A percentile compares a stretch with the other conserved stretches of the same genome.
Evolutionary conservation across 2,113 vertebrate genomes (phyloP).

Genomic region (Anolis sagrei): DNA sequence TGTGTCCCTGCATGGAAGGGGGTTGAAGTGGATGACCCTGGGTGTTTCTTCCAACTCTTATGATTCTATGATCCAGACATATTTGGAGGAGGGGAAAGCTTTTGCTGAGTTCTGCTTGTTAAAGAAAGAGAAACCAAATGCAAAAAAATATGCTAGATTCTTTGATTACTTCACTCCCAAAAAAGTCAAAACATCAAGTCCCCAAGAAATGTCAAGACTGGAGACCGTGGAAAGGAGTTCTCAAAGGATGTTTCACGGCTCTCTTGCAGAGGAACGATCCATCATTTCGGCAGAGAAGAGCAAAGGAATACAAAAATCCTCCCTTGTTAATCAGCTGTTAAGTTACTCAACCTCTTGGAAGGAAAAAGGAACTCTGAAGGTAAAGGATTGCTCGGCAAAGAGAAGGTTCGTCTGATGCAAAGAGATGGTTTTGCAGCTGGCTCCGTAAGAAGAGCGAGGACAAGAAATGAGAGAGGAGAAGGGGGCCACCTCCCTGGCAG

Average conservation of each 20-base stretch:
- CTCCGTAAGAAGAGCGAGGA: background rate
- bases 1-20: no score
- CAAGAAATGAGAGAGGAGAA: background rate
- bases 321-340: background rate
- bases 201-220: background rate
- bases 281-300: background rate
- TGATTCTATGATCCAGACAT: no score
- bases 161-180: background rate
- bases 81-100: fast-evolving
- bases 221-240: background rate
- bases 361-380: background rate
- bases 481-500: background rate
- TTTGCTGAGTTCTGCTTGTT: background rate
- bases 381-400: background rate
- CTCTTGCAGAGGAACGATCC: background rate
- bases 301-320: background rate
- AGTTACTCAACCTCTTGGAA: background rate
- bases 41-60: no score
- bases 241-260: background rate
- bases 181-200: background rate
- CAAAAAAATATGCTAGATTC: background rate
- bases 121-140: fast-evolving
- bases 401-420: background rate
- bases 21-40: no score
- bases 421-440: background rate